phyloP scores from a whole-genome alignment of 2,888 invertebrate species.

The Drosophila kambysellisi region DNA sequence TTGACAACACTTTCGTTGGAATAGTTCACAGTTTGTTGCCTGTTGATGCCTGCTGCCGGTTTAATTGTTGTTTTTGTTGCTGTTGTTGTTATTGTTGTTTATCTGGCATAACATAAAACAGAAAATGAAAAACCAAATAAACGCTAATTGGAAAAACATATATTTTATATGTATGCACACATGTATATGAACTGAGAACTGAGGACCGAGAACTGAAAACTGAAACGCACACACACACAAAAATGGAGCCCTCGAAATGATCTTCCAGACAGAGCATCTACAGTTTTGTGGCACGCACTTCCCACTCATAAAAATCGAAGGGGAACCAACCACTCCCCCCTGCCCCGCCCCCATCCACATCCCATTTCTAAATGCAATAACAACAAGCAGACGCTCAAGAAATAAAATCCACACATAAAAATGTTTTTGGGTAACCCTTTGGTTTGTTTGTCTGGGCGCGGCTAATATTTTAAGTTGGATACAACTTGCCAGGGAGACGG shows the following conservation, averaged over 20 bases:
- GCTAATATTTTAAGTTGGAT: slow-evolving; percentile 8
- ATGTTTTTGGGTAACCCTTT: slow-evolving; percentile 74
- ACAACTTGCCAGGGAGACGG: not conserved
- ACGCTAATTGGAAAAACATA: slow-evolving; percentile 81
- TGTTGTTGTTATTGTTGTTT: slow-evolving; percentile 56
- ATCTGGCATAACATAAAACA: slow-evolving; percentile 72
- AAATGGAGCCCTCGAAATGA: slow-evolving; percentile 13
- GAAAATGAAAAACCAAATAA: slow-evolving; percentile 81
- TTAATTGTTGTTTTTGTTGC: slow-evolving; percentile 44
- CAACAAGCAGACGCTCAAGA: slow-evolving; percentile 63
- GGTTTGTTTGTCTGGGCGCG: slow-evolving; percentile 49
- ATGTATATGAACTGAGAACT: slow-evolving; percentile 14
- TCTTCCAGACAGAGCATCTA: slow-evolving; percentile 13
- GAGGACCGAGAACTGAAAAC: slow-evolving; percentile 2
- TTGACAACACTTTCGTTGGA: slow-evolving; percentile 59
- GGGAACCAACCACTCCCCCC: slow-evolving; percentile 37
- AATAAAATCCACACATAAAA: slow-evolving; percentile 68
- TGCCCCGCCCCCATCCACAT: not conserved
- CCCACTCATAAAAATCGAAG: slow-evolving; percentile 74
- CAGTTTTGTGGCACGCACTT: slow-evolving; percentile 67
- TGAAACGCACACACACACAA: not conserved
- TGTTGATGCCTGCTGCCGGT: slow-evolving; percentile 28
- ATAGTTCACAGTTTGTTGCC: slow-evolving; percentile 50
- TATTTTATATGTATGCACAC: slow-evolving; percentile 71
- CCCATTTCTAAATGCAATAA: slow-evolving; percentile 39